A percentile compares a stretch with the other conserved stretches of the same genome.
phyloP scores from a whole-genome alignment of 2,797 vertebrate species.

The Heteromormyrus szaboi region DNA sequence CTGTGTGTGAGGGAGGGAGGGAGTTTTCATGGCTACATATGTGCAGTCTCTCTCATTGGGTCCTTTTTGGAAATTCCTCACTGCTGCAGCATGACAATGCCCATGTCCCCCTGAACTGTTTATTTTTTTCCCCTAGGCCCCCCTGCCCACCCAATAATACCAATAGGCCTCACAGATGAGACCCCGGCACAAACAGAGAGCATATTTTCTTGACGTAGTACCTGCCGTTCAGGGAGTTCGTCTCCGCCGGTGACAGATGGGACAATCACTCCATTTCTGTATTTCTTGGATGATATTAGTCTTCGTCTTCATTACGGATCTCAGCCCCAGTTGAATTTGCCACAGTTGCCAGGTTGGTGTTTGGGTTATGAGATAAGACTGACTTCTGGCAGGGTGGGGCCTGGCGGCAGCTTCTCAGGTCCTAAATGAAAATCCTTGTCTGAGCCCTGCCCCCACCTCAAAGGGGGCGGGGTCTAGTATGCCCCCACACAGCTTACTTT shows the following conservation, averaged over 20 bases:
- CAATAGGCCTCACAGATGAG: constrained; percentile 1
- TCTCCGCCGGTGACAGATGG: constrained; percentile 23
- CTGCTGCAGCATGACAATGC: constrained; percentile 29
- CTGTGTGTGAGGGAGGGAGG: not conserved
- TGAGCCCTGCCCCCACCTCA: constrained; percentile 9
- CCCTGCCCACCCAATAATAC: not conserved
- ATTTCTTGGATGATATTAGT: not conserved
- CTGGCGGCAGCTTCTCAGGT: constrained; percentile 31
- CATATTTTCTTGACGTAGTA: constrained; percentile 34
- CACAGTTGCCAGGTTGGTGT: constrained; percentile 29
- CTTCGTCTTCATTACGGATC: not conserved
- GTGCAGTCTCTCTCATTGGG: not conserved
- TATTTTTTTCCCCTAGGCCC: not conserved
- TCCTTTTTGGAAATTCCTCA: constrained; percentile 53
- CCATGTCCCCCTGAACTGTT: not conserved
- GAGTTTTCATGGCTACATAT: constrained; percentile 36
- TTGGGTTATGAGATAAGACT: constrained; percentile 45
- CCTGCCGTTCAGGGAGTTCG: constrained; percentile 26
- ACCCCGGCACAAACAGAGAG: constrained; percentile 36
- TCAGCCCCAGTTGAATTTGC: constrained; percentile 11
- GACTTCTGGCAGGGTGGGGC: constrained; percentile 29
- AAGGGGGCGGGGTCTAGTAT: constrained; percentile 24
- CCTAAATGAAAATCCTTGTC: constrained; percentile 27
- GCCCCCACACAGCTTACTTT: constrained; percentile 28
- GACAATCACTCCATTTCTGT: constrained; percentile 35